Evolutionary conservation across 2,888 invertebrate genomes (phyloP), one percentile per base, ranked within the genome.

Genomic region (Netelia inedita): DNA sequence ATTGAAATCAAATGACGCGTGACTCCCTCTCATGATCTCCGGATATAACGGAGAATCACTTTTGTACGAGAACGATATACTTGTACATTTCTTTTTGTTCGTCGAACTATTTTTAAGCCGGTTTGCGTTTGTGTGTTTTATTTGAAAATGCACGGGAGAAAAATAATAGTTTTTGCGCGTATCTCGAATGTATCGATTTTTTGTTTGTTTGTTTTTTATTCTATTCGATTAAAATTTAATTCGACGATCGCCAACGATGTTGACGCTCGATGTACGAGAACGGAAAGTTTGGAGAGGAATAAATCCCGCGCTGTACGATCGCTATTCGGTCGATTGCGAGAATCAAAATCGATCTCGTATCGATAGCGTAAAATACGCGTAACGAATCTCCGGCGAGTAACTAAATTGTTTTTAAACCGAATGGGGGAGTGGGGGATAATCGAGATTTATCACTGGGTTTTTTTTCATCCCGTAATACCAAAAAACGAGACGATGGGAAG

Each of bases 1-100:
- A 87, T 87, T 87, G 85, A 87, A 87, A 87, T 85, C 81, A 87
- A 88, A 88, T 87, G 87, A 87, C 87, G 85, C 85, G 85, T 86
- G 87, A 87, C 85, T 61, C 82, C 81, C 83, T 78, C 50, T 1
- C 46, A 43, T 16, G 41, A 16, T 59, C 55, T 41, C 50, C 43
- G 41, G 69, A 23, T 16, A 46, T 61, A 65, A 19, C 46, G 46
- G 35, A 69, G 78, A n/a, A 72, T 72, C 43, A 59, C 43, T 59
- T 11, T 19, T 11, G 23, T 21, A 41, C 28, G 41, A 79, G 35
- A 50, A 28, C 69, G 78, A 69, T 50, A 35, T 10, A n/a, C n/a
- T n/a, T n/a, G n/a, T n/a, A 66, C n/a, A 28, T 28, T 28, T 28
- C 28, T 73, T 66, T 65, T 57, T 74, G 61, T 43, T 28, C 41